A percentile compares a stretch with the other conserved stretches of the same genome.
phyloP scores from a whole-genome alignment of 2,113 vertebrate species.

The Prionailurus viverrinus region DNA sequence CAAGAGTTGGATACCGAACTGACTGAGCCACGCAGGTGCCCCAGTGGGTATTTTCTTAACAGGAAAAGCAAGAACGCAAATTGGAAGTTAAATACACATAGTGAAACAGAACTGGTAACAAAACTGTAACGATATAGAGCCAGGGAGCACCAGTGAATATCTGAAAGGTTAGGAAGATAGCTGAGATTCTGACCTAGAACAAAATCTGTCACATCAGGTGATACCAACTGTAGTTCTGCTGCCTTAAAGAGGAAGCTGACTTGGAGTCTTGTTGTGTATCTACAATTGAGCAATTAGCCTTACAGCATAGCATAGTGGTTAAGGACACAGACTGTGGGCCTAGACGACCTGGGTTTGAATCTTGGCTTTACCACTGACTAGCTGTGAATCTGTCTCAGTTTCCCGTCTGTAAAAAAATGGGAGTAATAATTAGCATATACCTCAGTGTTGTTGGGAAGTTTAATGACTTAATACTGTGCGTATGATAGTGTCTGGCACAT shows the following conservation, averaged over 20 bases:
- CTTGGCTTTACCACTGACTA: neutral
- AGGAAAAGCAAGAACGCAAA: slow-evolving; percentile 46
- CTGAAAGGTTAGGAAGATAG: neutral
- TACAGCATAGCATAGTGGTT: neutral
- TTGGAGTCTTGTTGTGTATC: neutral
- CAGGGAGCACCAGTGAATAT: neutral
- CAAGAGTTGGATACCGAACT: neutral
- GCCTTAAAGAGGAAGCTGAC: neutral
- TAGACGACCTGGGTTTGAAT: neutral
- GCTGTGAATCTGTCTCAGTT: slow-evolving; percentile 26
- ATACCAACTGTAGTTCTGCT: neutral
- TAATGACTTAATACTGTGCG: neutral
- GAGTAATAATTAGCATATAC: neutral
- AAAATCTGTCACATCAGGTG: neutral
- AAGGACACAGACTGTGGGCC: neutral
- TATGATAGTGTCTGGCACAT: neutral
- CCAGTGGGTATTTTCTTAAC: neutral
- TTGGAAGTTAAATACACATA: slow-evolving; percentile 57
- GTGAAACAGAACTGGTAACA: neutral
- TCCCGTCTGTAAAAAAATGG: neutral
- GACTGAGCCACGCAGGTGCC: neutral
- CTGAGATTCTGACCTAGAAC: neutral
- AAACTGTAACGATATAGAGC: neutral
- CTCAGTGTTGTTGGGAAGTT: neutral
- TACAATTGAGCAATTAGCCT: neutral